These are phyloP conservation scores for Drosophila takahashii DNA, from an alignment of 1,140 invertebrate species.

Conservation along the genomic window DNA sequence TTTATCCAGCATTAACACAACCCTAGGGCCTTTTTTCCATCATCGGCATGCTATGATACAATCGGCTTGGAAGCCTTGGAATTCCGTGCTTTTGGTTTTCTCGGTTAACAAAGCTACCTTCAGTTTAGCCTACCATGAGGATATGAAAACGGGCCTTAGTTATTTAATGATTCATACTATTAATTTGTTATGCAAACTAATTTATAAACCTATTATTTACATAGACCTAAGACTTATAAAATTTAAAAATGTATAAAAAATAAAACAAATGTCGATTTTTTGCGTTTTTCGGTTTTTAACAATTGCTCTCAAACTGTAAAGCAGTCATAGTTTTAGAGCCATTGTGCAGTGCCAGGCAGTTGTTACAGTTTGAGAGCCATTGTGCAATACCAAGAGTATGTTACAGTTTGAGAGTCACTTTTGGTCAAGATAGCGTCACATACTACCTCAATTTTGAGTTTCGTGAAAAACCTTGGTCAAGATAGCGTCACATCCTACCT, in stretches of 20 bases:
- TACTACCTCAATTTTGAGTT: too few species aligned
- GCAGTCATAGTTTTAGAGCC: too few species aligned
- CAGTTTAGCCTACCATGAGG: not conserved
- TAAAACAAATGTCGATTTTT: not conserved
- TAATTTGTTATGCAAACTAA: slow-evolving; percentile 73
- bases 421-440: too few species aligned
- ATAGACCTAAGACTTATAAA: slow-evolving; percentile 42
- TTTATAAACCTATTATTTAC: slow-evolving; percentile 65
- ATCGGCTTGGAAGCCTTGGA: not conserved
- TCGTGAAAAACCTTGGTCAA: too few species aligned
- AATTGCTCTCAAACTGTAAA: too few species aligned
- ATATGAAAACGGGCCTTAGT: slow-evolving; percentile 16
- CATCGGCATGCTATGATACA: not conserved
- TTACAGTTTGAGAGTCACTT: too few species aligned
- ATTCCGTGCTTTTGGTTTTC: not conserved
- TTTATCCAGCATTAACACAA: slow-evolving; percentile 59
- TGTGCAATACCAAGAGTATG: too few species aligned
- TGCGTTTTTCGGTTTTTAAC: too few species aligned
- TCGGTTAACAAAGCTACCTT: not conserved
- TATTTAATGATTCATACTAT: slow-evolving; percentile 58
- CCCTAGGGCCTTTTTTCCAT: not conserved
- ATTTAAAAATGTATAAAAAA: slow-evolving; percentile 15
- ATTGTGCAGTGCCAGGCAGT: too few species aligned
- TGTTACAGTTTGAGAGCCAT: too few species aligned
- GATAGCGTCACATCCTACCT: too few species aligned